Base-by-base conservation (phyloP, 2,797 vertebrate genomes). In the Hephaestus fuliginosus region DNA sequence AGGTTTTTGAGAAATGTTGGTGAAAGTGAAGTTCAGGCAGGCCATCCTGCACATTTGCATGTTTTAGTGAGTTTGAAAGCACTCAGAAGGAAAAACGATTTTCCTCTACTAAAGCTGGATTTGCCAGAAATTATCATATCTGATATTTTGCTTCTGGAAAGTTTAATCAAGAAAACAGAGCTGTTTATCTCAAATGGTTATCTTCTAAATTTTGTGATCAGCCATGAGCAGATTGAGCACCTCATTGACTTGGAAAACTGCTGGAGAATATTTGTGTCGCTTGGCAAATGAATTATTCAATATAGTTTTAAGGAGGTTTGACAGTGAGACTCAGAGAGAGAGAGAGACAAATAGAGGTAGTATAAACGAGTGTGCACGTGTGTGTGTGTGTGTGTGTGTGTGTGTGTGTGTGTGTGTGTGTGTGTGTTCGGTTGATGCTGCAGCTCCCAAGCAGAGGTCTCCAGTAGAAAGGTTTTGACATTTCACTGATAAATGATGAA, bases 251-350 rank as follows among this genome's bases (percentile, higher is more conserved):
- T 65, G 10, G 43, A 79, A 80, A 82, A 78, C 70, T 65, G 67
- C 70, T 74, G 66, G n/a, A n/a, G 65, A 76, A 85, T 83, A 74
- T 75, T 51, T 67, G 49, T 2, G 63, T 75, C 68, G 81, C 65
- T 56, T 57, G 48, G 18, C 51, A 48, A 49, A 87, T 88, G 7
- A 80, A 91, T 89, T 72, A 86, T 88, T 88, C 44, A 78, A 81
- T 69, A 39, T 18, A 25, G 14, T 55, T 81, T 80, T 74, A 76
- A 84, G 48, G 61, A 74, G 57, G 71, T 52, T 74, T 88, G 57
- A 81, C 55, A 43, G 63, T 51, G 33, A 58, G 68, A 17, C 51
- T 39, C 43, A n/a, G 58, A 72, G 41, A 70, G 13, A 62, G 18
- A 49, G 56, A 25, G 46, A n/a, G 56, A 3, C 28, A 66, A 62